Evolutionary conservation across 1,140 invertebrate genomes (phyloP).

Genomic region (Aradophagus sp.): DNA sequence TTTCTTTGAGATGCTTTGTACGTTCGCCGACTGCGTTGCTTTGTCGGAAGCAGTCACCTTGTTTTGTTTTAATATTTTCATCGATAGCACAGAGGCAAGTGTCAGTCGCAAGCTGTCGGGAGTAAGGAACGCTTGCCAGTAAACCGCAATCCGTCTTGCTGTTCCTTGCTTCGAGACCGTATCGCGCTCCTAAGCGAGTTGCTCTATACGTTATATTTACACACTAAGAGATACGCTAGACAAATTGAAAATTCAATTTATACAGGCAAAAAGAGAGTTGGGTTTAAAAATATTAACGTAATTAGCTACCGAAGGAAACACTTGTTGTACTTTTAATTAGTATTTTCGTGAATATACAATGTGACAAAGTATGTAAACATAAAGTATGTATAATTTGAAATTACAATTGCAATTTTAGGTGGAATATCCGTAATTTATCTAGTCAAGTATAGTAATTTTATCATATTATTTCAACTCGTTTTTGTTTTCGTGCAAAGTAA

Average conservation of each 20-base stretch:
- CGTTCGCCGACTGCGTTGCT: constrained; percentile 36
- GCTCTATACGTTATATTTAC: constrained; percentile 29
- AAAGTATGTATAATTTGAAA: too few relatives aligned
- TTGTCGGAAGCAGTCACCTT: constrained; percentile 47
- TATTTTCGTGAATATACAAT: too few relatives aligned
- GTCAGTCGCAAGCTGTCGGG: constrained; percentile 46
- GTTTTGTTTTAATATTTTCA: constrained; percentile 60
- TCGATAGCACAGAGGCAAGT: constrained; percentile 56
- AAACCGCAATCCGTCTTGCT: constrained; percentile 55
- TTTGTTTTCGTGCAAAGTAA: too few relatives aligned
- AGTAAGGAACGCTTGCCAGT: constrained; percentile 32
- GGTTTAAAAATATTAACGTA: too few relatives aligned
- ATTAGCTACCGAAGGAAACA: too few relatives aligned
- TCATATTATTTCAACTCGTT: too few relatives aligned
- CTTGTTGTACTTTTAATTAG: too few relatives aligned
- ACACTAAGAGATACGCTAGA: constrained; percentile 27
- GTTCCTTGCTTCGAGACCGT: constrained; percentile 39
- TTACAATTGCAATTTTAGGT: too few relatives aligned
- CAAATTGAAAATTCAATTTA: constrained; percentile 29
- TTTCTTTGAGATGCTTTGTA: constrained; percentile 48
- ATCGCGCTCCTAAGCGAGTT: constrained; percentile 19
- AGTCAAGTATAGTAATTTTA: too few relatives aligned
- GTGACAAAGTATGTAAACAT: too few relatives aligned
- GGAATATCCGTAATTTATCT: too few relatives aligned
- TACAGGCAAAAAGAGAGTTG: too few relatives aligned